These are phyloP conservation scores for Eupithecia pulchellata DNA, from an alignment of 2,888 invertebrate genomes.

Conservation along the genomic window DNA sequence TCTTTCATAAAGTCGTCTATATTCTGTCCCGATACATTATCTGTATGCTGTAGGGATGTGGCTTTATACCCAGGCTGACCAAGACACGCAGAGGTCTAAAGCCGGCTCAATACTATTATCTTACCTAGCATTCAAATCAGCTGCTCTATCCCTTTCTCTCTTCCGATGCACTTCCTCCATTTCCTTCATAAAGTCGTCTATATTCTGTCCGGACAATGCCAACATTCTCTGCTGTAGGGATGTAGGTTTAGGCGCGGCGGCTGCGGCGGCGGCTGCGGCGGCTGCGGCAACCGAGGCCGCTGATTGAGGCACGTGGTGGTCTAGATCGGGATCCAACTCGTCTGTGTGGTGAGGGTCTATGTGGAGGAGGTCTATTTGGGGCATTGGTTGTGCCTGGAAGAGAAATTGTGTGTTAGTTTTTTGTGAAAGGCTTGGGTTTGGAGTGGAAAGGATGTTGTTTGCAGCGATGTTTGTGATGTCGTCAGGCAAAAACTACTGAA, in stretches of 20 bases:
- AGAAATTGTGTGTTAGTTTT: not conserved
- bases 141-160: conserved; percentile 88
- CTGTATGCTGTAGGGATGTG: conserved; percentile 92
- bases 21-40: conserved; percentile 95
- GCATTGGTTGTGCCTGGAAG: conserved; percentile 22
- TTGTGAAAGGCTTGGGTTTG: too few relatives aligned
- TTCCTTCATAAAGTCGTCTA: conserved; percentile 96
- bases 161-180: conserved; percentile 94
- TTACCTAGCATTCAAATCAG: conserved; percentile 85
- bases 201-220: conserved; percentile 95
- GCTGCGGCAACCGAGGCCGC: conserved; percentile 71
- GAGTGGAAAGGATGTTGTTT: too few relatives aligned
- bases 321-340: conserved; percentile 59
- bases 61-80: too few relatives aligned
- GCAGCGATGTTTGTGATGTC: too few relatives aligned
- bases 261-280: conserved; percentile 56
- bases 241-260: conserved; percentile 89
- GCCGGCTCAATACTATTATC: too few relatives aligned
- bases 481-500: too few relatives aligned
- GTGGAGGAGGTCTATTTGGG: conserved; percentile 10
- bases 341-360: conserved; percentile 49
- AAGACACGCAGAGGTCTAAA: too few relatives aligned
- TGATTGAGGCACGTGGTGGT: conserved; percentile 24
- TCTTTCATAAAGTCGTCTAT: conserved; percentile 97
- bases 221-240: conserved; percentile 94